Conservation (phyloP, 2,113 vertebrate genomes). For the Nestor notabilis region DNA sequence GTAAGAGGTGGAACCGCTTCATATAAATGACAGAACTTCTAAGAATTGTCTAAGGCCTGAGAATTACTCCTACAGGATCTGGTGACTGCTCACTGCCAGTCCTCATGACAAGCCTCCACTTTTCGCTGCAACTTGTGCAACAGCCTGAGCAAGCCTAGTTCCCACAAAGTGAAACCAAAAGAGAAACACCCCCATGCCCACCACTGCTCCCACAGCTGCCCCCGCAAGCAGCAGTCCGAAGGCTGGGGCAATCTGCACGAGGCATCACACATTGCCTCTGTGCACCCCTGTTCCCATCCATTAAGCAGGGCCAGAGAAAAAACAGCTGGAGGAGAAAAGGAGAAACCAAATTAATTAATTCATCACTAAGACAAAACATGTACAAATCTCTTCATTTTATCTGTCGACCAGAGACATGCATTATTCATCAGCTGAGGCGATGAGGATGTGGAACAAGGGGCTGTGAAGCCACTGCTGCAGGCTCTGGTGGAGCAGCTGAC, state of each 20-base stretch:
- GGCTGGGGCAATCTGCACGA: neutral
- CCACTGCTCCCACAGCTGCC: neutral
- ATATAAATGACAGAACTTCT: neutral
- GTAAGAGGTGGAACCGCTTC: neutral
- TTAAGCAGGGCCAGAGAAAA: neutral
- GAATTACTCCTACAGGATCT: neutral
- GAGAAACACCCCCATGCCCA: neutral
- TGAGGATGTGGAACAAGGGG: slow-evolving; percentile 39
- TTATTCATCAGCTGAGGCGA: slow-evolving; percentile 69
- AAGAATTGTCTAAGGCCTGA: neutral
- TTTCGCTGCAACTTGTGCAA: neutral
- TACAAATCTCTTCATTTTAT: slow-evolving; percentile 75
- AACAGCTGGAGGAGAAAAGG: neutral
- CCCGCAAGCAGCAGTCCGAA: neutral
- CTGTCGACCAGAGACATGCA: slow-evolving; percentile 57
- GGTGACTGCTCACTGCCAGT: neutral
- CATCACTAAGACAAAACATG: slow-evolving; percentile 60
- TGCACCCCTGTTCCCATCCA: neutral
- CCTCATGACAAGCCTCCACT: neutral
- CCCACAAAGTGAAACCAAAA: neutral
- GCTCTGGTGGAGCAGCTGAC: slow-evolving; percentile 37
- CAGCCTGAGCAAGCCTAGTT: neutral
- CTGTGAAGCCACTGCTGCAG: slow-evolving; percentile 24
- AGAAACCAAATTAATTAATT: slow-evolving; percentile 71
- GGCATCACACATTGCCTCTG: neutral